These are phyloP conservation scores for Lutraria lutraria DNA, from an alignment of 2,888 invertebrate genomes.

Conservation along the genomic window DNA sequence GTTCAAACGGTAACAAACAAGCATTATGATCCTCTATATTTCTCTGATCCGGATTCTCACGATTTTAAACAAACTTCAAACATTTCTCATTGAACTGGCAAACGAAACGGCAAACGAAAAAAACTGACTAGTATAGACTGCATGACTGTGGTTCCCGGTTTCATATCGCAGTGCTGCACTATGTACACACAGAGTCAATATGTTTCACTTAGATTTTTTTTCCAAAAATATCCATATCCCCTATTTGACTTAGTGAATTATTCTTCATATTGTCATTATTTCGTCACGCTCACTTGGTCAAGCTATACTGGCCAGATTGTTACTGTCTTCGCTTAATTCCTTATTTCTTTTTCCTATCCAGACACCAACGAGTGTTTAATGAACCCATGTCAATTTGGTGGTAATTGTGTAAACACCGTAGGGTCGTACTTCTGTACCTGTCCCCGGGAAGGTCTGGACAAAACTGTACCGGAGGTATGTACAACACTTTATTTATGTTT, in stretches of 20 bases:
- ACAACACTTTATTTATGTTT: neutral
- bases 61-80: too few relatives aligned
- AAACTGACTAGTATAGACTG: too few relatives aligned
- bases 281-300: too few relatives aligned
- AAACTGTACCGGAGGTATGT: conserved; percentile 64
- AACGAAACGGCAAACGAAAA: neutral
- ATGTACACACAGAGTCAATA: too few relatives aligned
- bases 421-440: conserved; percentile 82
- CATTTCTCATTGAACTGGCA: neutral
- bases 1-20: neutral
- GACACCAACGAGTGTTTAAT: conserved; percentile 70
- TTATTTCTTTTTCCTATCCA: conserved; percentile 22
- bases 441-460: conserved; percentile 82
- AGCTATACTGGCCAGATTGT: too few relatives aligned
- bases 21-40: neutral
- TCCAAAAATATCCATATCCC: too few relatives aligned
- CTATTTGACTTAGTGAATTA: too few relatives aligned
- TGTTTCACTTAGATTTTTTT: too few relatives aligned
- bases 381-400: conserved; percentile 87
- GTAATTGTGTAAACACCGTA: conserved; percentile 80
- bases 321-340: neutral
- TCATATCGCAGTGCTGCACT: too few relatives aligned
- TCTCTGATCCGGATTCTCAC: neutral
- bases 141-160: too few relatives aligned
- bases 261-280: too few relatives aligned